Evolutionary conservation across 2,797 vertebrate species (phyloP).

Genomic region (Novumbra hubbsi): DNA sequence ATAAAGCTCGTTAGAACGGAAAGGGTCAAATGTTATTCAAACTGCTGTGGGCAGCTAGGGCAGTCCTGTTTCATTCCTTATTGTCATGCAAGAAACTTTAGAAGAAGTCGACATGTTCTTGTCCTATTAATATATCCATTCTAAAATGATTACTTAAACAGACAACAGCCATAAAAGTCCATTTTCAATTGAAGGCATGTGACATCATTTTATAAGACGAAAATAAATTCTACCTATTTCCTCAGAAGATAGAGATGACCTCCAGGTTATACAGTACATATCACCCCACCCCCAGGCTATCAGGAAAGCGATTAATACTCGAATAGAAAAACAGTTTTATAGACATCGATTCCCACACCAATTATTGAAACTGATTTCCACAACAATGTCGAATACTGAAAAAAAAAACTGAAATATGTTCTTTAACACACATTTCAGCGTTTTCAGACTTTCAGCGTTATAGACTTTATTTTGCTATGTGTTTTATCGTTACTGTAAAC

Average conservation of each 20-base stretch:
- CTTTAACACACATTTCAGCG: neutral
- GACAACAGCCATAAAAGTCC: neutral
- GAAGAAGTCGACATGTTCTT: neutral
- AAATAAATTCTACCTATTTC: neutral
- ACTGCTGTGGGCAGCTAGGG: neutral
- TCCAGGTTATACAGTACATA: too few relatives aligned
- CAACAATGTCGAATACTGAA: neutral
- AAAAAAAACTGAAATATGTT: neutral
- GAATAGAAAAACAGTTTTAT: neutral
- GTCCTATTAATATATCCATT: neutral
- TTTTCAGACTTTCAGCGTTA: neutral
- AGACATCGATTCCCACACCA: neutral
- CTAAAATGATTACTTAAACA: neutral
- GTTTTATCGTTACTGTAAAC: neutral
- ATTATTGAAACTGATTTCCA: neutral
- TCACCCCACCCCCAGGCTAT: too few relatives aligned
- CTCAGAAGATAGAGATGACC: neutral
- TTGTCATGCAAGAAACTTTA: neutral
- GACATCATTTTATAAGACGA: neutral
- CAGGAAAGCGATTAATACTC: too few relatives aligned
- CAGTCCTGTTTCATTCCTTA: neutral
- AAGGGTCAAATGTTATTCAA: too few relatives aligned
- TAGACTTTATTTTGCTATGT: neutral
- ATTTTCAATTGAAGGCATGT: neutral
- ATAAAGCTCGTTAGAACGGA: too few relatives aligned